Base-by-base conservation (phyloP, 1,140 invertebrate genomes). In the Plodia interpunctella region DNA sequence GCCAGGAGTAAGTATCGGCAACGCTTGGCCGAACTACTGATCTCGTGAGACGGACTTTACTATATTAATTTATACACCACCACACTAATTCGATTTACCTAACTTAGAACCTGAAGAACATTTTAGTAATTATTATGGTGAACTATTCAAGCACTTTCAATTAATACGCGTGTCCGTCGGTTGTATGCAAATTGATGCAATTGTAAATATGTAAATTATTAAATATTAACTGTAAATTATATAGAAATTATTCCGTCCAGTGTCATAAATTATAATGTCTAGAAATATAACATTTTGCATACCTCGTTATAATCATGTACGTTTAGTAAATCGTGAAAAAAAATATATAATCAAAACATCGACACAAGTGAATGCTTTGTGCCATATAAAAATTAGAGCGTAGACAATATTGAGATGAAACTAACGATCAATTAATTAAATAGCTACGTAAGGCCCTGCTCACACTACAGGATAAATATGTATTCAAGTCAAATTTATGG, bases 121-220 rank as follows among this genome's bases (percentile, higher is more conserved):
- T 38, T 15, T 15, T 3, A 44, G 38, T 44, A 44, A 44, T 8
- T 10, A 32, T 11, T 32, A 6, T 44, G 38, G n/a, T 44, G n/a
- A n/a, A 44, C 13, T 15, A 44, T 15, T 5, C 15, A 5, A 44
- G 13, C 15, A 44, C 8, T 35, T 44, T 15, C 13, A 44, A 3
- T 15, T 44, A 44, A 44, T 17, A 9, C 5, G 10, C 5, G n/a
- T 44, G 38, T 15, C n/a, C 38, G 38, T 44, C 38, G 13, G 38
- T 44, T 44, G 15, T 28, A 49, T 49, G 20, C 28, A 57, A 54
- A 49, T 57, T n/a, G 18, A 52, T 51, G 3, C 35, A 66, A 51
- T 59, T 88, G 85, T 88, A 85, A 85, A 88, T 86, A 84, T 84
- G 78, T 87, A 87, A 72, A 77, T 77, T 76, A 65, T 63, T 72